These are phyloP conservation scores for Dreissena polymorpha DNA, from an alignment of 1,140 invertebrate species.

Conservation along the genomic window DNA sequence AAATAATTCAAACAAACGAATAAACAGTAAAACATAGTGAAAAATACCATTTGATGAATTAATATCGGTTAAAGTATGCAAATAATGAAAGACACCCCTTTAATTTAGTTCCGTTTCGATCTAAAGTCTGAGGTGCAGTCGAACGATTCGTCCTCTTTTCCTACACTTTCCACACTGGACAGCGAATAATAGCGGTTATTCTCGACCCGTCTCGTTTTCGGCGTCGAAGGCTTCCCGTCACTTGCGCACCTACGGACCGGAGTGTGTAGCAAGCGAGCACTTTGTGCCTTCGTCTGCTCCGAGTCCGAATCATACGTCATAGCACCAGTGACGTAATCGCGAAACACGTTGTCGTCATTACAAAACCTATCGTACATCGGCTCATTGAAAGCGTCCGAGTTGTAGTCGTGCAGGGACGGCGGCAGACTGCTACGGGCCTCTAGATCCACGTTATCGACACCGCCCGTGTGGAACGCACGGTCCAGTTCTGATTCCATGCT, in stretches of 20 bases:
- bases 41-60: no score
- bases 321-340: not conserved
- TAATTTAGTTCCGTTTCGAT: no score
- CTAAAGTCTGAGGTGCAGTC: not conserved
- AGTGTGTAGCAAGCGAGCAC: constrained; percentile 6
- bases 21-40: no score
- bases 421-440: constrained; percentile 48
- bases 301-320: constrained; percentile 15
- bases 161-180: constrained; percentile 28
- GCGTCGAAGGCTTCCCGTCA: constrained; percentile 10
- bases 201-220: constrained; percentile 33
- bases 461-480: constrained; percentile 34
- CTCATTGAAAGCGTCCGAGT: constrained; percentile 30
- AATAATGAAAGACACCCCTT: no score
- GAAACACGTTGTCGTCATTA: constrained; percentile 7
- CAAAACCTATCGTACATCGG: constrained; percentile 29
- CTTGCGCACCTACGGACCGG: constrained; percentile 38
- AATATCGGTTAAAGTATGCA: no score
- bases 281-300: constrained; percentile 6
- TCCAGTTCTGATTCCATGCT: constrained; percentile 53
- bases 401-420: constrained; percentile 15
- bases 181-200: constrained; percentile 44
- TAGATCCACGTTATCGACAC: constrained; percentile 28
- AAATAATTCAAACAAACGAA: no score
- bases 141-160: constrained; percentile 18